phyloP scores from a whole-genome alignment of 1,140 invertebrate species.

The Penaeus japonicus region DNA sequence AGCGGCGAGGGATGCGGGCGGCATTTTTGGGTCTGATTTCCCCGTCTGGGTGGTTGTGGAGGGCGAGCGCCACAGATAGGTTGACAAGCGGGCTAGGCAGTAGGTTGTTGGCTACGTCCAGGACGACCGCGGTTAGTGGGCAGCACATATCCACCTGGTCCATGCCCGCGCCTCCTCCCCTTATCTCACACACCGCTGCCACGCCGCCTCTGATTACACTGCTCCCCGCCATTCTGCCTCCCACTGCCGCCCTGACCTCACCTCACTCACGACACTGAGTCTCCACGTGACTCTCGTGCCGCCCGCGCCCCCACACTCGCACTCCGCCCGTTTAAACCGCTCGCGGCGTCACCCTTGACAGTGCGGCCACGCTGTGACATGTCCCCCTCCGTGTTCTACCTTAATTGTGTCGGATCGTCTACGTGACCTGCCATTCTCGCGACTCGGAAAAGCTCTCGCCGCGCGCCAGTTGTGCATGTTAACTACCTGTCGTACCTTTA shows the following conservation, averaged over 20 bases:
- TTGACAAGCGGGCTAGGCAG: too few relatives aligned
- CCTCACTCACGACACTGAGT: not conserved
- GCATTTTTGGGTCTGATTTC: too few relatives aligned
- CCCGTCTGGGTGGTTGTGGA: too few relatives aligned
- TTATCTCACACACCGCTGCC: not conserved
- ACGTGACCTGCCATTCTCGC: too few relatives aligned
- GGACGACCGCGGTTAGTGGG: too few relatives aligned
- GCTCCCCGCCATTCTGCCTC: not conserved
- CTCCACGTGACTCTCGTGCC: not conserved
- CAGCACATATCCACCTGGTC: not conserved
- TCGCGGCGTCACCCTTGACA: too few relatives aligned
- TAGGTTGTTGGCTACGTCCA: too few relatives aligned
- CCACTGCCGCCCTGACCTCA: not conserved
- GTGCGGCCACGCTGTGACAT: not conserved
- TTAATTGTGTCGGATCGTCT: not conserved
- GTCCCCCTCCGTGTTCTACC: not conserved
- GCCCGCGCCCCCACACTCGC: not conserved
- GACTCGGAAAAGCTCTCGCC: too few relatives aligned
- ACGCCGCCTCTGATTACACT: not conserved
- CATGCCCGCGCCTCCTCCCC: not conserved
- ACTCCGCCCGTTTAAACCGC: not conserved
- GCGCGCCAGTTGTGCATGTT: too few relatives aligned
- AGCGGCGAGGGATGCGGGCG: too few relatives aligned
- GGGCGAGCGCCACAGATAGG: too few relatives aligned
- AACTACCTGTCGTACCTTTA: too few relatives aligned